Evolutionary conservation across 2,113 vertebrate genomes (phyloP).

Genomic region (Brachyistius frenatus): DNA sequence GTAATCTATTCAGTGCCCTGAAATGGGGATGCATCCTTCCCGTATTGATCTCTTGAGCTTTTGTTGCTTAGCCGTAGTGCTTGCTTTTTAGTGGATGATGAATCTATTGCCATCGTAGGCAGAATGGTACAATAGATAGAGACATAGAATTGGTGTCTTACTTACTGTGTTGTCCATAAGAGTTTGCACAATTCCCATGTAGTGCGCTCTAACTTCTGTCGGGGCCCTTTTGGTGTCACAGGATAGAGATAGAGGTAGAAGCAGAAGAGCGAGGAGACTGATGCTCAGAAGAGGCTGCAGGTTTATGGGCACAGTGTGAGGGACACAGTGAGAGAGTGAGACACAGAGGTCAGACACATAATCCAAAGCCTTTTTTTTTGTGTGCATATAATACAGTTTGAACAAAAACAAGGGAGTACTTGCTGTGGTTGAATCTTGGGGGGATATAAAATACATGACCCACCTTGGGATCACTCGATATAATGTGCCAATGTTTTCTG

Average conservation of each 20-base stretch:
- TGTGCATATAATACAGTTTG: background rate
- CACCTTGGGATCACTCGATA: too few species aligned
- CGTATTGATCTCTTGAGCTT: background rate
- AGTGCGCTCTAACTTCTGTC: constrained; percentile 31
- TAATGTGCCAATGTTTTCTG: too few species aligned
- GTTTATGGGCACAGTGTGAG: background rate
- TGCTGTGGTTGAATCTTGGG: too few species aligned
- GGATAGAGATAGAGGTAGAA: constrained; percentile 78
- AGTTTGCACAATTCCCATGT: constrained; percentile 38
- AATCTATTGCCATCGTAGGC: background rate
- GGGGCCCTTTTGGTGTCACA: constrained; percentile 53
- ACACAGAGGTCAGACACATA: background rate
- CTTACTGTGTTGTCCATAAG: constrained; percentile 73
- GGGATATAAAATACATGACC: too few species aligned
- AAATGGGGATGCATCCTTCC: background rate
- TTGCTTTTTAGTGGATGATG: background rate
- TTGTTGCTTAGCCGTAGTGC: background rate
- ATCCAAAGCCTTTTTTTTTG: background rate
- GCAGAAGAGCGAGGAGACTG: constrained; percentile 77
- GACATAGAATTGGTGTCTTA: constrained; percentile 1
- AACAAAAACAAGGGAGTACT: too few species aligned
- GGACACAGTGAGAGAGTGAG: background rate
- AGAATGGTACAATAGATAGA: background rate
- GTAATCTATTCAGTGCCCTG: too few species aligned
- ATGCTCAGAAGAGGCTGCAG: constrained; percentile 80